These are phyloP conservation scores for Dendrolimus kikuchii DNA, from an alignment of 1,140 invertebrate species.

Conservation along the genomic window DNA sequence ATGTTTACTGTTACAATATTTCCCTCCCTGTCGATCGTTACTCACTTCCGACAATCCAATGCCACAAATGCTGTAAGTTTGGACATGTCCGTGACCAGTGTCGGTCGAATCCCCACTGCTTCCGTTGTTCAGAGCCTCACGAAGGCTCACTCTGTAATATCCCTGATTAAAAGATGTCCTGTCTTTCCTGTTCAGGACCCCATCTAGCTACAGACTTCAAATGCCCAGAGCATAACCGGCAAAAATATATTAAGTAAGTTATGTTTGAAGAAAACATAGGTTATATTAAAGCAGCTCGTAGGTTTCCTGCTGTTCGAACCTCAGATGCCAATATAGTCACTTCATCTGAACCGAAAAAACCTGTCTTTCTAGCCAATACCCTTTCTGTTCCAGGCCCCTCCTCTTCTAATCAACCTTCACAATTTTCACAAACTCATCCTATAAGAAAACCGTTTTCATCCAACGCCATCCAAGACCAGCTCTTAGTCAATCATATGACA, in stretches of 20 bases:
- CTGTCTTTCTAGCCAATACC: too few species aligned
- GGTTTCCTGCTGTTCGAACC: too few species aligned
- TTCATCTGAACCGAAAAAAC: too few species aligned
- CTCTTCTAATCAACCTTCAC: too few species aligned
- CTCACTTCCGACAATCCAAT: constrained; percentile 6
- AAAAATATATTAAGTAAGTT: background rate
- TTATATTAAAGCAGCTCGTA: too few species aligned
- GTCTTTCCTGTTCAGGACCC: background rate
- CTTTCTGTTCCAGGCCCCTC: too few species aligned
- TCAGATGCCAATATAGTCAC: too few species aligned
- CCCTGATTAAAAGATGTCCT: background rate
- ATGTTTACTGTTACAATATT: constrained; percentile 3
- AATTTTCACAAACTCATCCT: too few species aligned
- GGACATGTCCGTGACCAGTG: constrained; percentile 7
- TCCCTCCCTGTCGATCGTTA: constrained; percentile 4
- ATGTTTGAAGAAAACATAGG: constrained; percentile 1
- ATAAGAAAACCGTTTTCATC: too few species aligned
- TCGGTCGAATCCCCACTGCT: constrained; percentile 7
- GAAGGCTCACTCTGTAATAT: background rate
- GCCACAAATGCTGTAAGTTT: constrained; percentile 8
- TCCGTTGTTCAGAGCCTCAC: constrained; percentile 3
- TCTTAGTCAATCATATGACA: too few species aligned
- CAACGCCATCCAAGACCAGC: too few species aligned
- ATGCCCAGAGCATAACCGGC: background rate
- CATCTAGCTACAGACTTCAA: constrained; percentile 1